A percentile compares a stretch with the other conserved stretches of the same genome.
phyloP scores from a whole-genome alignment of 2,888 invertebrate species.

The Mythimna loreyi region DNA sequence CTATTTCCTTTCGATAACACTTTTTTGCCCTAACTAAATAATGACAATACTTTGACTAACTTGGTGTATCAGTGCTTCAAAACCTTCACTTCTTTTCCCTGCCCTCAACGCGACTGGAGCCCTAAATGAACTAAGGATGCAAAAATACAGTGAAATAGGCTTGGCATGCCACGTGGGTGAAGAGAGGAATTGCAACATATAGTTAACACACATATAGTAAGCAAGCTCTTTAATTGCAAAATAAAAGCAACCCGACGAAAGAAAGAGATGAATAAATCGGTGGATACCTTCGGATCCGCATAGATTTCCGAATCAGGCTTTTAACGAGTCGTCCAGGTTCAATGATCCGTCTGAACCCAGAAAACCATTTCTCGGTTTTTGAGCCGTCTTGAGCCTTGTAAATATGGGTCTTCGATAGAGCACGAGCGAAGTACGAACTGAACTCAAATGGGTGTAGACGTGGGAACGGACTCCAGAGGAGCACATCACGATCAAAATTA shows the following conservation, averaged over 20 bases:
- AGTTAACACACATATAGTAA: slow-evolving; percentile 57
- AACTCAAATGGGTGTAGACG: too few species aligned
- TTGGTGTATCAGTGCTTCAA: slow-evolving; percentile 32
- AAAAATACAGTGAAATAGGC: slow-evolving; percentile 60
- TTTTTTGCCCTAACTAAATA: slow-evolving; percentile 6
- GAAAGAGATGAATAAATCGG: slow-evolving; percentile 6
- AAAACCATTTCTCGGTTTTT: neutral
- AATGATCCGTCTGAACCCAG: neutral
- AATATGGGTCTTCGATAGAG: too few species aligned
- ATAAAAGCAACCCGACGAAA: slow-evolving; percentile 31
- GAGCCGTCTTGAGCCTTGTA: neutral
- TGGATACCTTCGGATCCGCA: neutral
- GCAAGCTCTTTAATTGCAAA: slow-evolving; percentile 47
- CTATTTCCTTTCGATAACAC: neutral
- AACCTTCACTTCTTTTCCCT: slow-evolving; percentile 26
- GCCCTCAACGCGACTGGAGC: slow-evolving; percentile 21
- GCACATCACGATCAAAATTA: too few species aligned
- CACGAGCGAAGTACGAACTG: too few species aligned
- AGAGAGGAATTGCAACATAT: slow-evolving; percentile 43
- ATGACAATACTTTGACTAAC: slow-evolving; percentile 31
- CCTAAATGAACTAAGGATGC: slow-evolving; percentile 52
- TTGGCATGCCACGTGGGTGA: slow-evolving; percentile 53
- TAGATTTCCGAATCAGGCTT: neutral
- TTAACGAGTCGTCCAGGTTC: neutral
- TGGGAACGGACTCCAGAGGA: too few species aligned